Evolutionary conservation across 1,140 invertebrate species (phyloP).

Genomic region (Plectus sambesii): DNA sequence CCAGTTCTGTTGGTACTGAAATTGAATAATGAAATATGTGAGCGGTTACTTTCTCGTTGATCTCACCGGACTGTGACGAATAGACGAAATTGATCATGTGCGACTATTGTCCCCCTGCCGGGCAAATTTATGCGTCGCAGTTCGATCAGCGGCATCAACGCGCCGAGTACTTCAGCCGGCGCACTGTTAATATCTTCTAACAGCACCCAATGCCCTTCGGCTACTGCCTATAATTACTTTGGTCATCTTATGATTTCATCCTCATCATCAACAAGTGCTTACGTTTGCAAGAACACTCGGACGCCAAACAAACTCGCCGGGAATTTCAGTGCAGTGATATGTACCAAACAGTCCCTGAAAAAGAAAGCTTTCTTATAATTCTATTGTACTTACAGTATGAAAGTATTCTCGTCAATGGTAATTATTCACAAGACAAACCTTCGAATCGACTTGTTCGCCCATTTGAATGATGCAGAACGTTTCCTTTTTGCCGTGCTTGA

Average conservation of each 20-base stretch:
- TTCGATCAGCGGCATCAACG: slow-evolving; percentile 72
- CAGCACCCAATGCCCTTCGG: slow-evolving; percentile 76
- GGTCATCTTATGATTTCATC: background rate
- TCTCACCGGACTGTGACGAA: slow-evolving; percentile 4
- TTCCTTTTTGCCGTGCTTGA: slow-evolving; percentile 58
- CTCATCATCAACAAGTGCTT: background rate
- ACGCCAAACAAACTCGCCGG: slow-evolving; percentile 92
- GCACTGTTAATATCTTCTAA: slow-evolving; percentile 91
- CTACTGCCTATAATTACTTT: slow-evolving; percentile 1
- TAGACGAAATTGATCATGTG: slow-evolving; percentile 9
- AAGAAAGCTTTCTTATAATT: slow-evolving; percentile 8
- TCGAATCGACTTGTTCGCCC: slow-evolving; percentile 93
- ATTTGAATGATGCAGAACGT: slow-evolving; percentile 66
- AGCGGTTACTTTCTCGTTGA: slow-evolving; percentile 6
- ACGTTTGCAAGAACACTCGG: slow-evolving; percentile 76
- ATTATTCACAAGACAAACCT: slow-evolving; percentile 48
- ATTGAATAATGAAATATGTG: slow-evolving; percentile 1
- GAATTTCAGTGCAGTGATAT: slow-evolving; percentile 86
- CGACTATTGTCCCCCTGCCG: slow-evolving; percentile 4
- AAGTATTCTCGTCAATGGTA: too few species aligned
- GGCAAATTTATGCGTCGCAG: slow-evolving; percentile 56
- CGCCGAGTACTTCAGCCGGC: slow-evolving; percentile 76
- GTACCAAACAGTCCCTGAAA: slow-evolving; percentile 70
- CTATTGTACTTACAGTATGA: too few species aligned
- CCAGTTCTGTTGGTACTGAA: slow-evolving; percentile 9